Conservation (phyloP, 2,113 vertebrate species). For the Cebidichthys violaceus region DNA sequence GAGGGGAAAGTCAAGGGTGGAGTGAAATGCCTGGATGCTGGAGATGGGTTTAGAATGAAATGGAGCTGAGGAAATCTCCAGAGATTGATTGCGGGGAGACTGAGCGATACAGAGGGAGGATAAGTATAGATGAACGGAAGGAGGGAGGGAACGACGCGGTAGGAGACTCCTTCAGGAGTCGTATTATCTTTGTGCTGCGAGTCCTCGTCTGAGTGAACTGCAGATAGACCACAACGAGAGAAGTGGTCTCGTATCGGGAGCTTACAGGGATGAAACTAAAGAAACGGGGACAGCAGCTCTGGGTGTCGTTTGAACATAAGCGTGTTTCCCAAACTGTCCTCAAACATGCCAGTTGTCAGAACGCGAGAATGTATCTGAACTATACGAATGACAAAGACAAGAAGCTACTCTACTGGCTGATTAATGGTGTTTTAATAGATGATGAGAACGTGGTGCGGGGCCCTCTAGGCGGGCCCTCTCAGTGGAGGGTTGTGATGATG, state of each 20-base stretch:
- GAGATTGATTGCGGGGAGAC: slow-evolving; percentile 39
- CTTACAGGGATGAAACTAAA: slow-evolving; percentile 4
- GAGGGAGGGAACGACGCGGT: background rate
- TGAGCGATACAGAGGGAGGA: slow-evolving; percentile 21
- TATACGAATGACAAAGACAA: background rate
- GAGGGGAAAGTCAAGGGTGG: slow-evolving; percentile 28
- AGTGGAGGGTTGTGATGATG: background rate
- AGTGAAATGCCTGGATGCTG: slow-evolving; percentile 14
- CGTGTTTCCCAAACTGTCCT: background rate
- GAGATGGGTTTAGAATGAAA: slow-evolving; percentile 41
- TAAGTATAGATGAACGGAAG: slow-evolving; percentile 21
- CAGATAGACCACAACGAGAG: slow-evolving; percentile 20
- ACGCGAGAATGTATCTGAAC: background rate
- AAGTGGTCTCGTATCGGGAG: slow-evolving; percentile 23
- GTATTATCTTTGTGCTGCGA: slow-evolving; percentile 42
- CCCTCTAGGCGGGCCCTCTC: too few species aligned
- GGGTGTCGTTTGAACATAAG: background rate
- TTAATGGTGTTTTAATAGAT: background rate
- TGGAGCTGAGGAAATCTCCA: slow-evolving; percentile 34
- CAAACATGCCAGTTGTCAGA: background rate
- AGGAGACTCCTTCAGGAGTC: slow-evolving; percentile 29
- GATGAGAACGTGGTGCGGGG: too few species aligned
- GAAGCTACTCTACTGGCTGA: background rate
- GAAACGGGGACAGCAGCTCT: background rate
- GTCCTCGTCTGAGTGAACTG: slow-evolving; percentile 36